Evolutionary conservation across 2,113 vertebrate genomes (phyloP).

Genomic region (Redunca redunca): DNA sequence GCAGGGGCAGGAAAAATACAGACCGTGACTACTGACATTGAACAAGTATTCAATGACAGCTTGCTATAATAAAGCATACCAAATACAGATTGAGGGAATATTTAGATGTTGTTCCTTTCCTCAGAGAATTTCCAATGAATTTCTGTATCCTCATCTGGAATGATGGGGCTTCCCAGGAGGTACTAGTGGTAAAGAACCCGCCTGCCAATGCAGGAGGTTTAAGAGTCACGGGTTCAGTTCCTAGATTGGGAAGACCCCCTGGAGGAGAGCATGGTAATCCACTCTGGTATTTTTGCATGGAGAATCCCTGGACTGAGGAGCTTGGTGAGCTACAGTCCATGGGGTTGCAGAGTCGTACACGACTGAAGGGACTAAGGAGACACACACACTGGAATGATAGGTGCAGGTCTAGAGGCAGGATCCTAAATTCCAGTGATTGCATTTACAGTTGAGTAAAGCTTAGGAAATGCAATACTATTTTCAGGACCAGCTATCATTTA

Average conservation of each 20-base stretch:
- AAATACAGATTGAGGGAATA: background rate
- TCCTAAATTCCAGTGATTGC: background rate
- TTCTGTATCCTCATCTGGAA: background rate
- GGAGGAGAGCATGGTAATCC: background rate
- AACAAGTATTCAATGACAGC: background rate
- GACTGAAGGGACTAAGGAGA: background rate
- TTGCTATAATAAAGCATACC: background rate
- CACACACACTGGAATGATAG: background rate
- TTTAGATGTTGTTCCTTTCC: background rate
- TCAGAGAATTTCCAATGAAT: background rate
- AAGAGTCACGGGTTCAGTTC: background rate
- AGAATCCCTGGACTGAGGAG: background rate
- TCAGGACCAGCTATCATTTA: background rate
- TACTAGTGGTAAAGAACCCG: background rate
- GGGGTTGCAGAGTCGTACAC: fast-evolving
- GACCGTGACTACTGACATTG: background rate
- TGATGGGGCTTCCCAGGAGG: background rate
- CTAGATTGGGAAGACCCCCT: background rate
- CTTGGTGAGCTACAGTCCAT: background rate
- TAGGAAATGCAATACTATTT: background rate
- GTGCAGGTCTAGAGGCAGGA: background rate
- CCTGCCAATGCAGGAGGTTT: background rate
- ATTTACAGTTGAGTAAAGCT: conserved; percentile 13
- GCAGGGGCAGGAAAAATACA: background rate
- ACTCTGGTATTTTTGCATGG: background rate